Base-by-base conservation (phyloP, 2,888 invertebrate species). In the Anagyrus pseudococci region DNA sequence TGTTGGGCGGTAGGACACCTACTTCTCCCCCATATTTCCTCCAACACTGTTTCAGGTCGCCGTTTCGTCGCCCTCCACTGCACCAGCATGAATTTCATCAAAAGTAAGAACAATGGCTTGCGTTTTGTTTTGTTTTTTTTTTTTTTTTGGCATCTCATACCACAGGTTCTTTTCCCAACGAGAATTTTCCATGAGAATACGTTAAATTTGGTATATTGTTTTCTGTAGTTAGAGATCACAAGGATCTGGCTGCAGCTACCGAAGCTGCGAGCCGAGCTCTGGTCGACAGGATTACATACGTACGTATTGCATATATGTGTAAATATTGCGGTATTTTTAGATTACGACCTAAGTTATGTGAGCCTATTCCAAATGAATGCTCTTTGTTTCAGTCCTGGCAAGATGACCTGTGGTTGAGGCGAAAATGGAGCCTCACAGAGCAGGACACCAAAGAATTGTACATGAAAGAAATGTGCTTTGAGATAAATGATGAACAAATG, bases 401-500 rank as follows among this genome's bases (percentile, higher is more conserved):
- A 57, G 57, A 64, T 44, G 64, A 64, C 26, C 52, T 61, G n/a
- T 57, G 48, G 57, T 53, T 61, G 20, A 53, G 61, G 58, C 57
- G 15, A 33, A 64, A 64, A 61, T 64, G 64, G 64, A 64, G 57
- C 53, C 54, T 48, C 40, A 52, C 17, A 26, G 46, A 33, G 41
- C 33, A 55, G 48, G 50, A 57, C 4, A 44, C 53, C 29, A 64
- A 57, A 46, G 19, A 61, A 57, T 37, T 64, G 13, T 40, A 19
- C 17, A 64, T 64, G 64, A 64, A 64, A 61, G 61, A 64, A 58
- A 56, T 61, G 26, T 64, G 64, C 47, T 64, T 64, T 56, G 54
- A 37, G 46, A 58, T 64, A 25, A 15, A 58, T 57, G 58, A 64
- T 44, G 61, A 64, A 20, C 64, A 64, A 61, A 64, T 64, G 61